Base-by-base conservation (phyloP, 1,140 invertebrate genomes). In the Drosophila tani region DNA sequence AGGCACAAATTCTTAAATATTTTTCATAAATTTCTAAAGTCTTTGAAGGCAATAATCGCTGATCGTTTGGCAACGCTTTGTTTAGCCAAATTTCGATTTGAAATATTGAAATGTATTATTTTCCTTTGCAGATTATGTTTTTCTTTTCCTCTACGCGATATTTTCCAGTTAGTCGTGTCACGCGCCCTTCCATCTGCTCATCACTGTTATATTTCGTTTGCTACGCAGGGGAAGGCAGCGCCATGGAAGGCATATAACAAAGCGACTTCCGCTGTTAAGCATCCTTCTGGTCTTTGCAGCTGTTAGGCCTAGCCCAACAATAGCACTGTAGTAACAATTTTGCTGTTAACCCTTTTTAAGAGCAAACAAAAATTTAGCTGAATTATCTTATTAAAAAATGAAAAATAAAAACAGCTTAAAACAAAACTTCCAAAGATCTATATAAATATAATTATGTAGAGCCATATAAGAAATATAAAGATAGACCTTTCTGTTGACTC, bases 171-270 rank as follows among this genome's bases (percentile, higher is more conserved):
- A 3, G 14, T 56, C 53, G 53, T 56, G 53, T 40, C 35, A 56
- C 35, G 53, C 14, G 51, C 32, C 51, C 35, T 56, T 17, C 19
- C 35, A 24, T 15, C 0, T 8, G 14, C 5, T 5, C 53, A 56
- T 40, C 53, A 6, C 53, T 56, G 53, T 56, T 56, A 14, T 14
- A 56, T 40, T 40, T n/a, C 0, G 19, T 56, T 1, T 56, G 19
- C 53, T 56, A 56, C 53, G 14, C 19, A 56, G 53, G 53, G 19
- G 53, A 56, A 56, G 14, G 8, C 19, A 0, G 21, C 14, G 8
- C 21, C 53, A 35, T 56, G 53, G 53, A 56, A 40, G 53, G 35
- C 53, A 24, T 56, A 56, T 40, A 38, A 56, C 53, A 56, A 12
- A 1, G 17, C 2, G 9, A n/a, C n/a, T 32, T 32, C 27, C n/a